These are phyloP conservation scores for Teleogryllus occipitalis DNA, from an alignment of 1,140 invertebrate genomes.

Conservation along the genomic window DNA sequence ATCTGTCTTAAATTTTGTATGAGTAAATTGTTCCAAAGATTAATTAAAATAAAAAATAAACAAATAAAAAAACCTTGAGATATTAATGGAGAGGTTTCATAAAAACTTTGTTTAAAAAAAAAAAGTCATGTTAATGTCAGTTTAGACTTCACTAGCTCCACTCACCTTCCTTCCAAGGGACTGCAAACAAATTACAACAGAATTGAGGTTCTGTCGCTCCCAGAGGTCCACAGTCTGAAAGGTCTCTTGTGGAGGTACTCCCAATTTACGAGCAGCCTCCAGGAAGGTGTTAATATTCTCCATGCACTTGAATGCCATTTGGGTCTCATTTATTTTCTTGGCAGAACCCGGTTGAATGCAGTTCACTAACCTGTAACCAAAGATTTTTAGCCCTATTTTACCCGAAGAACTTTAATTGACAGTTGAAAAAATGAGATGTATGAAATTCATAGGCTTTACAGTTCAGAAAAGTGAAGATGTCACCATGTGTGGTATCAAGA, in stretches of 20 bases:
- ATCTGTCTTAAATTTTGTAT: no score
- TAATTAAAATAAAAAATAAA: no score
- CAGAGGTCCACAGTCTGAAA: slow-evolving; percentile 96
- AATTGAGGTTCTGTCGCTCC: slow-evolving; percentile 91
- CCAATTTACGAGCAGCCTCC: slow-evolving; percentile 72
- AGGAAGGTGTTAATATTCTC: slow-evolving; percentile 96
- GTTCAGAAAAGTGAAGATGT: no score
- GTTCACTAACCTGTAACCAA: slow-evolving; percentile 63
- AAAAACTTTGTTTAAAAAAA: no score
- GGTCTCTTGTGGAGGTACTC: slow-evolving; percentile 88
- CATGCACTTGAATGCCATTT: slow-evolving; percentile 97
- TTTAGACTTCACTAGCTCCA: background rate
- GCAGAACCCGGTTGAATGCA: slow-evolving; percentile 65
- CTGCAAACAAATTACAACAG: slow-evolving; percentile 89
- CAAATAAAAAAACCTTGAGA: no score
- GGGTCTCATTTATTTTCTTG: slow-evolving; percentile 78
- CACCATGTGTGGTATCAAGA: no score
- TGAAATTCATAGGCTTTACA: no score
- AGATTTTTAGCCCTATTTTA: background rate
- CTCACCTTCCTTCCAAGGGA: slow-evolving; percentile 88
- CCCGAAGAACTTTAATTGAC: background rate
- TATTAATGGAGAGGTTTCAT: no score
- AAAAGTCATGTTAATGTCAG: no score
- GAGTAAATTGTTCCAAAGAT: no score
- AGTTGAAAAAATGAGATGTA: no score